Conservation (phyloP, 2,797 vertebrate genomes). For the Loris lydekkerianus region DNA sequence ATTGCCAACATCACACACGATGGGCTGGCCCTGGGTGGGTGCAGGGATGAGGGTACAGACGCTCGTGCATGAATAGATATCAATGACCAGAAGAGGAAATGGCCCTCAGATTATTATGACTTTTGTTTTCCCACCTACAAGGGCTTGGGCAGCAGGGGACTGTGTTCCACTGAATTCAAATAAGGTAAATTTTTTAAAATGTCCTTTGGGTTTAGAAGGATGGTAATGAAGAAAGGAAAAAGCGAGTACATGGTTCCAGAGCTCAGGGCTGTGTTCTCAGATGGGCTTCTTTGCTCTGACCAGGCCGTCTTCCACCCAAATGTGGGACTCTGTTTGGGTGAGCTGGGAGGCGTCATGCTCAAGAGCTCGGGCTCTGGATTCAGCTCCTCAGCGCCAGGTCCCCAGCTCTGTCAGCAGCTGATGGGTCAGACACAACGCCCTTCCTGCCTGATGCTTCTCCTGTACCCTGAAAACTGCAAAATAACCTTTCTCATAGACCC, state of each 20-base stretch:
- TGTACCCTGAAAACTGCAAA: not conserved
- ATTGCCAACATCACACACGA: accelerated
- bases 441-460: not conserved
- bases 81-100: not conserved
- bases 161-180: not conserved
- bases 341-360: not conserved
- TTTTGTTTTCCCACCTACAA: not conserved
- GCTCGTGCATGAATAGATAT: not conserved
- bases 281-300: not conserved
- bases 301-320: not conserved
- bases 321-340: not conserved
- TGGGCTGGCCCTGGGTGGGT: accelerated
- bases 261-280: not conserved
- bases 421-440: too few relatives aligned
- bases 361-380: not conserved
- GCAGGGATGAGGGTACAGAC: not conserved
- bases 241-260: not conserved
- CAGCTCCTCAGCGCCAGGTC: not conserved
- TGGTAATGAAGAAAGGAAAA: not conserved
- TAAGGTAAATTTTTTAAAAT: not conserved
- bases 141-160: too few relatives aligned
- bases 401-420: not conserved
- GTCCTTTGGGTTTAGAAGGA: not conserved
- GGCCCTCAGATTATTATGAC: not conserved
- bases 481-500: not conserved